Conservation (phyloP, 2,888 invertebrate species). For the Cerceris ruficornis region DNA sequence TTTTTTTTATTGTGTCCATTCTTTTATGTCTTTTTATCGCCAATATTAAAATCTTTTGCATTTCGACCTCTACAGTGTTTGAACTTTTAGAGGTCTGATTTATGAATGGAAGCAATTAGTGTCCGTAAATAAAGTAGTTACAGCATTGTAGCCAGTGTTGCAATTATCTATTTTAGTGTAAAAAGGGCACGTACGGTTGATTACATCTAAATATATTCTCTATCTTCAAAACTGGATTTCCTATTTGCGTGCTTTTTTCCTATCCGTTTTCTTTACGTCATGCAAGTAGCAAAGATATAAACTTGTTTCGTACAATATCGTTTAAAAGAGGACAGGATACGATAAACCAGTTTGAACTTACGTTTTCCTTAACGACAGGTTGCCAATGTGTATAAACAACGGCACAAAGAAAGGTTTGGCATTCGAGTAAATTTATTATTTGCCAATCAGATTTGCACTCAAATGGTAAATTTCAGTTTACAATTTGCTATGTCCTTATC, state of each 20-base stretch:
- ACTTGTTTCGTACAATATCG: neutral
- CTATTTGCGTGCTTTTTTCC: neutral
- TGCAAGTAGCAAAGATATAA: neutral
- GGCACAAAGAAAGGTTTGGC: neutral
- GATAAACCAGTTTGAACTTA: constrained; percentile 4
- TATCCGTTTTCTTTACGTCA: neutral
- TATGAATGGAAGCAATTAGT: too few relatives aligned
- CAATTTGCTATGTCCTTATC: too few relatives aligned
- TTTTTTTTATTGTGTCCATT: too few relatives aligned
- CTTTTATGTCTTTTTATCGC: too few relatives aligned
- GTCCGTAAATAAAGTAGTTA: too few relatives aligned
- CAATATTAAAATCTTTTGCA: too few relatives aligned
- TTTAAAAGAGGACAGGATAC: constrained; percentile 6
- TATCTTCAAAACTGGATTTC: neutral
- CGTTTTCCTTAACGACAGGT: neutral
- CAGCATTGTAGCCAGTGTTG: neutral
- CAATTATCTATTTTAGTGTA: neutral
- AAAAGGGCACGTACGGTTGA: too few relatives aligned
- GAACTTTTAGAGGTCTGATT: too few relatives aligned
- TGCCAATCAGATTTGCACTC: too few relatives aligned
- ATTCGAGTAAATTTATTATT: neutral
- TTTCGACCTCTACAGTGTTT: too few relatives aligned
- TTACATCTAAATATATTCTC: neutral
- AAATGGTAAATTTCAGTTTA: too few relatives aligned
- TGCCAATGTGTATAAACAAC: neutral